Conservation (phyloP, 2,888 invertebrate genomes). For the Cenopis cana region DNA sequence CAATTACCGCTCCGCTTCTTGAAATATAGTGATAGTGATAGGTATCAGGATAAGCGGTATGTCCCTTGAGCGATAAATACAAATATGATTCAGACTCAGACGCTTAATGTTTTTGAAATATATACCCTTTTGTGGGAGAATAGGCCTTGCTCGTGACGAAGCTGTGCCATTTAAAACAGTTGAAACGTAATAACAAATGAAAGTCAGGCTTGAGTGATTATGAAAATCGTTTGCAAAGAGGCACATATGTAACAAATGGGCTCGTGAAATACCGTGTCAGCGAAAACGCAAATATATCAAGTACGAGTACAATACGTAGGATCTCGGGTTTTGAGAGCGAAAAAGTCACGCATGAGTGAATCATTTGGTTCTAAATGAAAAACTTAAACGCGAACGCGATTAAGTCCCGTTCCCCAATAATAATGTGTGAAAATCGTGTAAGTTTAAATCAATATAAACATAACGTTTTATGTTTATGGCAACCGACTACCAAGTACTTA, state of each 20-base stretch:
- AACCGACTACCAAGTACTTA: not conserved
- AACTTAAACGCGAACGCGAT: too few relatives aligned
- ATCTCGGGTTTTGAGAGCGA: not conserved
- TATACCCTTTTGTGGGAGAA: not conserved
- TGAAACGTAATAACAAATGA: constrained; percentile 11
- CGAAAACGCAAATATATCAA: not conserved
- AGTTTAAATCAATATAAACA: too few relatives aligned
- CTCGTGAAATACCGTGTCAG: not conserved
- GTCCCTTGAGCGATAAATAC: not conserved
- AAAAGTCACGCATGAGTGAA: too few relatives aligned
- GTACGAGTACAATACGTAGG: not conserved
- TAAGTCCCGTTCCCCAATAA: too few relatives aligned
- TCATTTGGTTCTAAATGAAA: too few relatives aligned
- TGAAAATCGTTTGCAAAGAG: not conserved
- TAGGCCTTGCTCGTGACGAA: constrained; percentile 4
- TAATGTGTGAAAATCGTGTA: too few relatives aligned
- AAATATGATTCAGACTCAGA: not conserved
- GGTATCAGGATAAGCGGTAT: not conserved
- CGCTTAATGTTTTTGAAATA: not conserved
- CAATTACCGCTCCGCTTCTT: not conserved
- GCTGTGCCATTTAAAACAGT: constrained; percentile 14
- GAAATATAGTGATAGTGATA: not conserved
- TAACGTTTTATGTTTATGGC: not conserved
- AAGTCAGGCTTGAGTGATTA: not conserved
- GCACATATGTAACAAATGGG: not conserved